Conservation (phyloP, 1,140 invertebrate species). For the Condylostylus longicornis region DNA sequence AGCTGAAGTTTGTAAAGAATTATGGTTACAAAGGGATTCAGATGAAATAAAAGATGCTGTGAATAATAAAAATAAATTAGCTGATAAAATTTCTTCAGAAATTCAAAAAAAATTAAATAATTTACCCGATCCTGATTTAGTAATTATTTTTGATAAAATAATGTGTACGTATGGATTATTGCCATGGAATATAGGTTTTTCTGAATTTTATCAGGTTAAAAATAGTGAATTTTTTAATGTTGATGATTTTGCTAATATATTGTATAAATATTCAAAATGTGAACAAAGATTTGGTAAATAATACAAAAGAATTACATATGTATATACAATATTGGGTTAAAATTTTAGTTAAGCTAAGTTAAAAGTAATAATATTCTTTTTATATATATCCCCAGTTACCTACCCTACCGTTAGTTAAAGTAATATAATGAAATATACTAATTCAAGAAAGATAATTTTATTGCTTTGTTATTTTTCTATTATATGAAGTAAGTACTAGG, state of each 20-base stretch:
- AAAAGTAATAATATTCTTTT: too few species aligned
- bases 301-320: too few species aligned
- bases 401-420: too few species aligned
- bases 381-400: too few species aligned
- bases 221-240: conserved; percentile 18
- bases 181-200: conserved; percentile 27
- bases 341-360: too few species aligned
- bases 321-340: too few species aligned
- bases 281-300: conserved; percentile 31
- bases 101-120: conserved; percentile 15
- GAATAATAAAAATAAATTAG: conserved; percentile 14
- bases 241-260: conserved; percentile 16
- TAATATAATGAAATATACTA: too few species aligned
- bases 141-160: conserved; percentile 18
- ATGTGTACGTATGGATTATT: conserved; percentile 23
- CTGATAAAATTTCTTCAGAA: conserved; percentile 12
- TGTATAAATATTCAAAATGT: conserved; percentile 24
- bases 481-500: too few species aligned
- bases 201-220: conserved; percentile 23
- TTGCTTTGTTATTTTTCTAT: too few species aligned
- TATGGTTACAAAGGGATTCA: conserved; percentile 13
- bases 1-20: conserved; percentile 22
- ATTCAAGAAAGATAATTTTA: too few species aligned
- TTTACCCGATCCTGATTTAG: conserved; percentile 20
- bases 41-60: conserved; percentile 15